These are phyloP conservation scores for Larimichthys polyactis DNA, from an alignment of 2,113 vertebrate genomes.

Conservation along the genomic window DNA sequence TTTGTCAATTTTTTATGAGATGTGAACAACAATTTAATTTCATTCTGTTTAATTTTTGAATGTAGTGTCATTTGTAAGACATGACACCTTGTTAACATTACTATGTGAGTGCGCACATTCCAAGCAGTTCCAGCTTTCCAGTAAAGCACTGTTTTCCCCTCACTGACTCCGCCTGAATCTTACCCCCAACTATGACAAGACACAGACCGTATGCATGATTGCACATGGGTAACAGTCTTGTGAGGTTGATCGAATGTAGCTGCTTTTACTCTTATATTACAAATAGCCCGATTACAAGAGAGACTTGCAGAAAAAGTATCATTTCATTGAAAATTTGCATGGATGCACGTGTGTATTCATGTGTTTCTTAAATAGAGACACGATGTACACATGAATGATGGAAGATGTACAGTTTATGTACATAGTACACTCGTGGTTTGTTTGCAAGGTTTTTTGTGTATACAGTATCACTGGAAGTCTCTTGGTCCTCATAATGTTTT, in stretches of 20 bases:
- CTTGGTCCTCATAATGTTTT: constrained; percentile 22
- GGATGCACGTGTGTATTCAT: constrained; percentile 9
- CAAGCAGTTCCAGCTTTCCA: too few species aligned
- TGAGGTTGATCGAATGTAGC: neutral
- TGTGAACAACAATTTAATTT: too few species aligned
- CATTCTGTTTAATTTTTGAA: too few species aligned
- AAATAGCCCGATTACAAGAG: neutral
- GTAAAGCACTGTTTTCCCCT: neutral
- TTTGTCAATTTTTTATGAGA: too few species aligned
- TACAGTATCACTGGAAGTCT: neutral
- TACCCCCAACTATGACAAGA: too few species aligned
- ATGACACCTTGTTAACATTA: too few species aligned
- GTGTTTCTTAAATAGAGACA: neutral
- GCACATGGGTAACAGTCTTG: neutral
- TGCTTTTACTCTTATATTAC: neutral
- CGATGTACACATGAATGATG: neutral
- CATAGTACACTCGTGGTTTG: neutral
- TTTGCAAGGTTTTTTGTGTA: constrained; percentile 10
- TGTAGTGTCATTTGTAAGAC: too few species aligned
- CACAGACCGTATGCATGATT: neutral
- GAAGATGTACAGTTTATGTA: neutral
- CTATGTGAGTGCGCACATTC: too few species aligned
- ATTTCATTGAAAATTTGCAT: neutral
- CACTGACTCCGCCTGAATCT: too few species aligned
- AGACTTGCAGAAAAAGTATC: neutral